Base-by-base conservation (phyloP, 2,888 invertebrate genomes). In the Drosophila melanocephala region DNA sequence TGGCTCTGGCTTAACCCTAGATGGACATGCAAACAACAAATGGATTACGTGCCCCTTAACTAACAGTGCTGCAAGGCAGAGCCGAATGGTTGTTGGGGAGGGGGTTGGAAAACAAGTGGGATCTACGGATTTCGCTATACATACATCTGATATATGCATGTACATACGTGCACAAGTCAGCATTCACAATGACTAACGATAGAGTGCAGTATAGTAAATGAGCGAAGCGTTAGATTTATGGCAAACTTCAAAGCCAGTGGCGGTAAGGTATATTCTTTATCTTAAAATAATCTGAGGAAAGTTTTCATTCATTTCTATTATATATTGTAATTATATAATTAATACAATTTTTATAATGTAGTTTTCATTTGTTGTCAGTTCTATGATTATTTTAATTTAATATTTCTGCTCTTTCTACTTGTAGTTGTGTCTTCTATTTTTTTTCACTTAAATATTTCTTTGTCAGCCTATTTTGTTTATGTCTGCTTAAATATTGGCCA, bases 31-130 rank as follows among this genome's bases (percentile, higher is more conserved):
- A 87, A 85, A 89, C 86, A 85, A 75, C 83, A 89, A 86, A 87
- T 86, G 90, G 90, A 77, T 85, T 83, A 86, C 86, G 83, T 86
- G 86, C 83, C 73, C 72, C 75, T 70, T 74, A 75, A 81, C 84
- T 68, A 84, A 81, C 79, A 57, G 58, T 59, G 80, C 64, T 42
- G 44, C 51, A 73, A 65, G 50, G 42, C 77, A 66, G 60, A 39
- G 4, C 35, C n/a, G 19, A 28, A 56, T 39, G 12, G 56, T 56
- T 28, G 28, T 14, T 0, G 12, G 16, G 35, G 12, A 5, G 16
- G n/a, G 10, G 30, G 32, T 16, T 12, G 9, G n/a, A 7, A 10
- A 26, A 33, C 37, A 57, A 67, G 67, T 47, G 47, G 76, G 52
- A 75, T 69, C 77, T 63, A 65, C 57, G 56, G 44, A 79, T 79